These are phyloP conservation scores for Halcyon leucocephala DNA, from an alignment of 2,797 vertebrate species.

Conservation along the genomic window DNA sequence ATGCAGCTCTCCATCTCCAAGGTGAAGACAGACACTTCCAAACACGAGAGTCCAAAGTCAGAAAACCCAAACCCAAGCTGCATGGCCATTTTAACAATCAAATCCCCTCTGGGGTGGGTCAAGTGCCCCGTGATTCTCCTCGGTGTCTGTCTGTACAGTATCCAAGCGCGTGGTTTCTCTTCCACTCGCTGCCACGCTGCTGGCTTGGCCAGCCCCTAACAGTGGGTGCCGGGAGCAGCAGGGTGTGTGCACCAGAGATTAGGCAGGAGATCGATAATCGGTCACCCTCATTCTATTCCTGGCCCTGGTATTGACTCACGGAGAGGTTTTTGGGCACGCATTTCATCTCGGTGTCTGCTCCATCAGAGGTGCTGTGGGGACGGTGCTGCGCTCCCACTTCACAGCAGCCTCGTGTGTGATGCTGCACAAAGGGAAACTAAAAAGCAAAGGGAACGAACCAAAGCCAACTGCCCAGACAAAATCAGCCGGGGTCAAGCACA, in stretches of 20 bases:
- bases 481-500: background rate
- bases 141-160: background rate
- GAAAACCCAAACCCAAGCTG: background rate
- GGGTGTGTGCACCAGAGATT: background rate
- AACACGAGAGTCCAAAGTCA: background rate
- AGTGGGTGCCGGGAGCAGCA: background rate
- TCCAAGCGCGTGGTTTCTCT: background rate
- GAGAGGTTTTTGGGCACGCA: background rate
- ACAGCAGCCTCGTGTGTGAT: background rate
- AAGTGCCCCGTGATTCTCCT: background rate
- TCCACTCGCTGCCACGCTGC: background rate
- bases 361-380: rapidly evolving
- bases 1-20: background rate
- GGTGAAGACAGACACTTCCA: background rate
- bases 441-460: background rate
- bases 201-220: background rate
- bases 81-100: background rate
- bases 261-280: background rate
- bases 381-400: background rate
- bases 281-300: background rate
- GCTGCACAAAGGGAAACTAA: background rate
- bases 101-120: background rate
- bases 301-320: background rate
- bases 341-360: background rate
- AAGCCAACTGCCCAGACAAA: background rate